Evolutionary conservation across 2,888 invertebrate genomes (phyloP).

Genomic region (Apomyelois bistriatella): DNA sequence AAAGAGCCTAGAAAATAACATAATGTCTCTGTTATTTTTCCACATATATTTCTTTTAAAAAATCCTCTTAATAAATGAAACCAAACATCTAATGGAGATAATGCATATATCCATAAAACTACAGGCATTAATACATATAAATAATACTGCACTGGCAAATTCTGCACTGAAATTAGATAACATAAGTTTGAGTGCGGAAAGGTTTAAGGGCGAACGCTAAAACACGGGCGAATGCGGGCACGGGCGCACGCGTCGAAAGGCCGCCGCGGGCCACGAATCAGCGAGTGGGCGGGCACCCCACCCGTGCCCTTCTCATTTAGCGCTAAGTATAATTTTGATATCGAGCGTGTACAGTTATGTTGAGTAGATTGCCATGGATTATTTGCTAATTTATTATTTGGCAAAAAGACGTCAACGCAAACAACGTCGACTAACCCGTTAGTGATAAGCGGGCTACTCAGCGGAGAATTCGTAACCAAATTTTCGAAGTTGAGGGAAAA

Average conservation of each 20-base stretch:
- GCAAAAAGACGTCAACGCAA: not conserved
- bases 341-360: too few relatives aligned
- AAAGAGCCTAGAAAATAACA: conserved; percentile 74
- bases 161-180: conserved; percentile 76
- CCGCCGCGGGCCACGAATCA: too few relatives aligned
- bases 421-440: too few relatives aligned
- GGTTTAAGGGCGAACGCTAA: too few relatives aligned
- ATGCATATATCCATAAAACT: conserved; percentile 75
- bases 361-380: too few relatives aligned
- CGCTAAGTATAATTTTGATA: too few relatives aligned
- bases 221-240: too few relatives aligned
- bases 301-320: too few relatives aligned
- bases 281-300: too few relatives aligned
- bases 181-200: too few relatives aligned
- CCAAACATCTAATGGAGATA: conserved; percentile 51
- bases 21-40: conserved; percentile 39
- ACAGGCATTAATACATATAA: conserved; percentile 84
- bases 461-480: too few relatives aligned
- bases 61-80: conserved; percentile 35
- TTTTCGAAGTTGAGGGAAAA: conserved; percentile 4
- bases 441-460: too few relatives aligned
- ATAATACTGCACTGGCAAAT: conserved; percentile 81
- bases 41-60: conserved; percentile 30
- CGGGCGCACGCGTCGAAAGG: conserved; percentile 18
- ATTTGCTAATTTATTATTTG: not conserved